A percentile compares a stretch with the other conserved stretches of the same genome.
phyloP scores from a whole-genome alignment of 2,888 invertebrate species.

The Drosophila prolongata region DNA sequence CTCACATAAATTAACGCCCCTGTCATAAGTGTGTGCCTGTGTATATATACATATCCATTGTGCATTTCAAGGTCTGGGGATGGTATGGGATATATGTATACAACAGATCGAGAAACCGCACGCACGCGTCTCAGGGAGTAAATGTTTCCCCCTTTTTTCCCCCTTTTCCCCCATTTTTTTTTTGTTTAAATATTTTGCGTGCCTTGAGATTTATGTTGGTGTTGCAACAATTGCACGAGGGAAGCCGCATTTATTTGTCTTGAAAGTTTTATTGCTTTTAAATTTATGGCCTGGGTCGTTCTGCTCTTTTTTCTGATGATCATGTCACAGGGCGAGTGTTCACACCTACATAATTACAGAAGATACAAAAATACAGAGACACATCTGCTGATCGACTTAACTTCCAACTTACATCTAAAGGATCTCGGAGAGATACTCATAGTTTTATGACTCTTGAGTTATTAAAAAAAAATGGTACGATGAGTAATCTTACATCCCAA shows the following conservation, averaged over 20 bases:
- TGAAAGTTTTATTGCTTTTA: conserved; percentile 83
- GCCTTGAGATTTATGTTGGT: conserved; percentile 64
- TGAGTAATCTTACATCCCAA: too few relatives aligned
- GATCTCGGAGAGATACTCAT: not conserved
- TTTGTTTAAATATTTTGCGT: conserved; percentile 75
- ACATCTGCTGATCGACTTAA: conserved; percentile 19
- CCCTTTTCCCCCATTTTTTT: conserved; percentile 13
- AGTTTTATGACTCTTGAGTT: not conserved
- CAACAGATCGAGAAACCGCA: conserved; percentile 46
- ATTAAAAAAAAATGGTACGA: too few relatives aligned
- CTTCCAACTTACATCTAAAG: not conserved
- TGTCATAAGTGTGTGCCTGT: conserved; percentile 56
- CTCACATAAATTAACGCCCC: conserved; percentile 78
- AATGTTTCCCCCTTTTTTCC: conserved; percentile 7
- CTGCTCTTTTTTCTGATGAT: conserved; percentile 26
- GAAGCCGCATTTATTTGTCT: conserved; percentile 79
- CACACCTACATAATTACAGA: conserved; percentile 68
- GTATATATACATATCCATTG: conserved; percentile 17
- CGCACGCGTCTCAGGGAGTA: conserved; percentile 44
- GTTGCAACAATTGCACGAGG: conserved; percentile 29
- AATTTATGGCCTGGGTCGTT: conserved; percentile 70
- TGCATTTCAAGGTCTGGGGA: conserved; percentile 69
- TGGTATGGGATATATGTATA: not conserved
- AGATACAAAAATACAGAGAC: conserved; percentile 6
- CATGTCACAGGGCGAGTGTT: conserved; percentile 66